Evolutionary conservation across 2,113 vertebrate species (phyloP), one percentile per base, ranked within the genome.

Genomic region (Maccullochella peelii): DNA sequence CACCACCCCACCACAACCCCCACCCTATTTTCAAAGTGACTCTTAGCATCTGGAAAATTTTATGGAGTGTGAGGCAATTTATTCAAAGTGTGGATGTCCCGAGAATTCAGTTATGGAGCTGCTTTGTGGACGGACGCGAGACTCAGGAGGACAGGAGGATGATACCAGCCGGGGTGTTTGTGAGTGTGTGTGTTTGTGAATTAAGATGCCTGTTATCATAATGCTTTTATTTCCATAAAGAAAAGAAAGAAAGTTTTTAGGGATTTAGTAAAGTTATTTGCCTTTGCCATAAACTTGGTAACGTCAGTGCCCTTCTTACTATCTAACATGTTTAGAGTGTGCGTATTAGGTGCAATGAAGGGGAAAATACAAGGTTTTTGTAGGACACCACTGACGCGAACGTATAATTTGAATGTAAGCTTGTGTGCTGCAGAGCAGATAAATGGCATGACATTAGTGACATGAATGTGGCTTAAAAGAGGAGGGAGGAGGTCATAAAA

Each of bases 41-140:
- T 89, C 84, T 70, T 38, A 84, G 88, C 88, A 90, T 93, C 92
- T 92, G 86, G 82, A 78, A 86, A 71, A 88, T 90, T 93, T 90
- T 93, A 89, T 93, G 89, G 77, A 90, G 87, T 93, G 89, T 89
- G 90, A 89, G 80, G 68, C 77, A 66, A 92, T 92, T 92, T 90
- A 92, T 91, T 92, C 88, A 82, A 75, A 55, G 77, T 6, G 65
- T 14, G 78, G 54, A 86, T 79, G 87, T 87, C 79, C 71, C 11
- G 18, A 77, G 89, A 88, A 87, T 93, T 73, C 74, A 12, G 62
- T 77, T 73, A 82, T 57, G 58, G 67, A 59, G 74, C 30, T 23
- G 52, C 49, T 71, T 58, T 44, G 50, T 57, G 49, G 58, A 69
- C 23, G 72, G 44, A 33, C n/a, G 36, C n/a, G 21, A 42, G 65